Conservation (phyloP, 2,888 invertebrate species). For the Anaspis maculata region DNA sequence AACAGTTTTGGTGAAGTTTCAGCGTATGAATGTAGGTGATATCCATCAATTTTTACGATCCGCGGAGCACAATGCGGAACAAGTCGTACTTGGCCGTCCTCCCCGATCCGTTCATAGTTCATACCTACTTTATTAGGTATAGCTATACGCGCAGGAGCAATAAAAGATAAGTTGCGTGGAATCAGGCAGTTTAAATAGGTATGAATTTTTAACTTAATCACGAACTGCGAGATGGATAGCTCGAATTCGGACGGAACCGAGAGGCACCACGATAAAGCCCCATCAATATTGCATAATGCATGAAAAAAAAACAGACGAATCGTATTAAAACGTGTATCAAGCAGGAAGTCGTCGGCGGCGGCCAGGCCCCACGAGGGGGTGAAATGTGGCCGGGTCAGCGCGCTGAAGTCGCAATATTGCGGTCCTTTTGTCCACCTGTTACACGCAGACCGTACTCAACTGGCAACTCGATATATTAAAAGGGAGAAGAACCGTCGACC, state of each 20-base stretch:
- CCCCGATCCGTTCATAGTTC: too few relatives aligned
- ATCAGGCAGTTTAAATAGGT: constrained; percentile 14
- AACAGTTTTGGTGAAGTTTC: too few relatives aligned
- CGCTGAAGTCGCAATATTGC: constrained; percentile 13
- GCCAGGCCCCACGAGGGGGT: background rate
- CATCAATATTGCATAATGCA: constrained; percentile 17
- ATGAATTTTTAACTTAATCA: constrained; percentile 19
- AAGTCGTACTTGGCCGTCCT: too few relatives aligned
- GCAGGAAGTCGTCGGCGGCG: background rate
- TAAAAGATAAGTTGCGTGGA: constrained; percentile 16
- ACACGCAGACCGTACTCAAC: constrained; percentile 7
- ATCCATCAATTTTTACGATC: too few relatives aligned
- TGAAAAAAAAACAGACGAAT: constrained; percentile 7
- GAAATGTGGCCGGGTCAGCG: constrained; percentile 10
- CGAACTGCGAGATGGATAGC: too few relatives aligned
- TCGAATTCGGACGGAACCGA: constrained; percentile 13
- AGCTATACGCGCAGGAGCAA: too few relatives aligned
- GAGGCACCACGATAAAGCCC: constrained; percentile 15
- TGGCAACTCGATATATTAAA: too few relatives aligned
- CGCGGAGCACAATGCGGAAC: too few relatives aligned
- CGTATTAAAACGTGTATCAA: constrained; percentile 9
- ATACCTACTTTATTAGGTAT: too few relatives aligned
- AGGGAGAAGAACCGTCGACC: too few relatives aligned
- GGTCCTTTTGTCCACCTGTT: constrained; percentile 14
- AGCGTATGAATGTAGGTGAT: too few relatives aligned